These are phyloP conservation scores for Littorina saxatilis DNA, from an alignment of 1,140 invertebrate species.

Conservation along the genomic window DNA sequence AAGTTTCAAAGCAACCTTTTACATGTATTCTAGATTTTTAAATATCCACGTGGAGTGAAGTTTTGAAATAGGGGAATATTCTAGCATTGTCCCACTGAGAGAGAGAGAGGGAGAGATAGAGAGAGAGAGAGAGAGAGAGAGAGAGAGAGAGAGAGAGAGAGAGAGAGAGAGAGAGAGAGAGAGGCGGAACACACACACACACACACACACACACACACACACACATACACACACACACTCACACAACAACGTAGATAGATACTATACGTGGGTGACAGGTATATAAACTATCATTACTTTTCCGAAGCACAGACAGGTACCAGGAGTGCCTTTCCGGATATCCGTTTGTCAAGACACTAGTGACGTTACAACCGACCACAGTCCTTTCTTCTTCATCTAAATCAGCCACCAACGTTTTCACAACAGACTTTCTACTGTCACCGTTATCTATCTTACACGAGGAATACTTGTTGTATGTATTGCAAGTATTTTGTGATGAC, in stretches of 20 bases:
- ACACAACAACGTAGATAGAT: neutral
- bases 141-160: neutral
- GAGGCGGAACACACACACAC: neutral
- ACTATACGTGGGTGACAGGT: too few species aligned
- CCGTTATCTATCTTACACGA: neutral
- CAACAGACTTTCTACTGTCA: neutral
- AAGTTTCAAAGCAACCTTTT: too few species aligned
- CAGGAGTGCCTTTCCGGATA: neutral
- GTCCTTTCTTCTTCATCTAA: slow-evolving; percentile 20
- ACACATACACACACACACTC: slow-evolving; percentile 3
- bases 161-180: neutral
- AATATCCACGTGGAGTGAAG: too few species aligned
- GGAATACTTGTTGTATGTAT: neutral
- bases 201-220: neutral
- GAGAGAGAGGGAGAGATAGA: neutral
- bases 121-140: slow-evolving; percentile 1
- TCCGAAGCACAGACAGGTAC: neutral
- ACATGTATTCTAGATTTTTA: too few species aligned
- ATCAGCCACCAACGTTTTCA: slow-evolving; percentile 18
- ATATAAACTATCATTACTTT: slow-evolving; percentile 5
- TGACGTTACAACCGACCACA: neutral
- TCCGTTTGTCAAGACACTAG: neutral
- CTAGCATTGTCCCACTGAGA: too few species aligned
- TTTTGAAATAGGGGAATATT: too few species aligned
- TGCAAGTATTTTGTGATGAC: neutral